Base-by-base conservation (phyloP, 2,113 vertebrate genomes). In the Atractosteus spatula region DNA sequence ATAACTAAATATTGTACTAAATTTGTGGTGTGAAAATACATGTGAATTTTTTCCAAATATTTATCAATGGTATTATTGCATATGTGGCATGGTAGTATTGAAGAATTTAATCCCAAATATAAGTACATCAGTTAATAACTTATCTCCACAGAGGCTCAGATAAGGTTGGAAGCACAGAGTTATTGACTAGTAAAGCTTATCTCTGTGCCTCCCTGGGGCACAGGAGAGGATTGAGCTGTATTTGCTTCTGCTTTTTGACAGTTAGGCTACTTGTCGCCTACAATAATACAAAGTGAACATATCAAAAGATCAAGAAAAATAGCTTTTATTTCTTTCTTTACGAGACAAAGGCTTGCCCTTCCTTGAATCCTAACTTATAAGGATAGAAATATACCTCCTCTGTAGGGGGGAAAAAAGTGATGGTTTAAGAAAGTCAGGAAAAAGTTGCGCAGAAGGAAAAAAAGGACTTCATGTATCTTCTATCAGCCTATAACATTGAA, bases 141-240 rank as follows among this genome's bases (percentile, higher is more conserved):
- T 74, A 68, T 54, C 51, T 61, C 63, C 12, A 41, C 4, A 41
- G 8, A 17, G 17, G 62, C 62, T 65, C 62, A 17, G 62, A 43
- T 65, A 65, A 43, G 55, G 29, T 62, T 14, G 62, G 68, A 55
- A 6, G n/a, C 17, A 6, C 62, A 66, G 61, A 70, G 41, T 16
- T 61, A 69, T 70, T 77, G 75, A 66, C 57, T 41, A 66, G 43
- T 72, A 29, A 65, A 61, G 66, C 54, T 69, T 77, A 69, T 64
- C 59, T 72, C 54, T 59, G 42, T 47, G 62, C 54, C 55, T 65
- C 68, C 67, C 71, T 66, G 13, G 14, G 61, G 71, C 6, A 10
- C 62, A 62, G 57, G 13, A 43, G 66, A 61, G 1, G n/a, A 59
- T 54, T 14, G 17, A 12, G 8, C 54, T 59, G 66, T 41, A 42